Evolutionary conservation across 2,888 invertebrate species (phyloP).

Genomic region (Xanthostigma xanthostigma): DNA sequence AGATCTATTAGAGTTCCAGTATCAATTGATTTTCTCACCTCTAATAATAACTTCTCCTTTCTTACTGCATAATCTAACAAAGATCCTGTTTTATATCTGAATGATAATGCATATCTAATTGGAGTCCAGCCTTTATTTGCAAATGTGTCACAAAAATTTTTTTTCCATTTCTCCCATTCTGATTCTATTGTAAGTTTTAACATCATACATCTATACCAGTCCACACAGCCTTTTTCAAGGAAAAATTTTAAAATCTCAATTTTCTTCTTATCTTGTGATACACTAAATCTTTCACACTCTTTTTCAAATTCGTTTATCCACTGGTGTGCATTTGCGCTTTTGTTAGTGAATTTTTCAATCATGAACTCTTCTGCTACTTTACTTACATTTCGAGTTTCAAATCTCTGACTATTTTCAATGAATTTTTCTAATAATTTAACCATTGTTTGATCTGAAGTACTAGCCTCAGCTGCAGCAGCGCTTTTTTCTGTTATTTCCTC

Average conservation of each 20-base stretch:
- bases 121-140: no score
- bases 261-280: constrained; percentile 10
- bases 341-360: constrained; percentile 13
- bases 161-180: no score
- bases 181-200: constrained; percentile 12
- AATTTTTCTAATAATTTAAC: neutral
- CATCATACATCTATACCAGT: constrained; percentile 11
- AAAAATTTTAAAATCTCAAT: constrained; percentile 11
- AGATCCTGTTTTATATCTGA: no score
- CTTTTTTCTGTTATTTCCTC: no score
- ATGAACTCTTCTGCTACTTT: constrained; percentile 11
- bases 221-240: constrained; percentile 7
- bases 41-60: no score
- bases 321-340: constrained; percentile 12
- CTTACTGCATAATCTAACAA: no score
- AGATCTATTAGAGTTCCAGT: no score
- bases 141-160: no score
- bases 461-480: no score
- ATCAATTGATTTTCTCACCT: no score
- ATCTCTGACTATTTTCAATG: constrained; percentile 5
- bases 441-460: neutral
- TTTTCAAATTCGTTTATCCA: constrained; percentile 14
- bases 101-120: no score
- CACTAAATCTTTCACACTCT: constrained; percentile 12
- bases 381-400: constrained; percentile 6